Evolutionary conservation across 2,888 invertebrate species (phyloP), one percentile per base, ranked within the genome.

Genomic region (Auanema sp.): DNA sequence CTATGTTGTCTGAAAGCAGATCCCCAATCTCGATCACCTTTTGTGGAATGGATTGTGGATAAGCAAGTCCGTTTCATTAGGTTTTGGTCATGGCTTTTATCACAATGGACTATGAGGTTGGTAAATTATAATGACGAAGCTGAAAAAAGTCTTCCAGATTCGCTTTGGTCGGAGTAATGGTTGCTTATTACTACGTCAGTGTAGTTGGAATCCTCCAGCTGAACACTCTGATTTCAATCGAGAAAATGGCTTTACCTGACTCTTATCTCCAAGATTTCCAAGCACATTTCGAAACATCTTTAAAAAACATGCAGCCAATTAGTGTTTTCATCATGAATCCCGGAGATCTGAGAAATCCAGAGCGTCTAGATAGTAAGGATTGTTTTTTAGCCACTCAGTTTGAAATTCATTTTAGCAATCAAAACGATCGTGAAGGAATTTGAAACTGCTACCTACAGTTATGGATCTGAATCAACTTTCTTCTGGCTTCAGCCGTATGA

Each of bases 211-310:
- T 81, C 42, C 52, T 58, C n/a, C 62, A 65, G 14, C 58, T 79
- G 23, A 64, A 74, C n/a, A 71, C 79, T 11, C 68, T 80, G 51
- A 79, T 81, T 41, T 68, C 76, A 3, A 70, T 79, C 21, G 80
- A 79, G 62, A 79, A 79, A 65, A 79, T 81, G 80, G 78, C 80
- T 1, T 70, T 79, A 33, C 80, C 80, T 2, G 71, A 79, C 56
- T 81, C 80, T 10, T 79, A 81, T 42, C 66, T 79, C 2, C 63
- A 64, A 23, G 50, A 49, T 5, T 57, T 67, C 25, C 65, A 69
- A 58, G 44, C 52, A 14, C 56, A 65, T 18, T 79, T 72, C 60
- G 79, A 79, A 55, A 71, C 65, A 6, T 75, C 79, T 2, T 56
- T 79, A 12, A 66, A 72, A 25, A 75, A 72, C 66, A 79, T 79